These are phyloP conservation scores for Rhegmatorhina hoffmannsi DNA, from an alignment of 2,113 vertebrate genomes.

Conservation along the genomic window DNA sequence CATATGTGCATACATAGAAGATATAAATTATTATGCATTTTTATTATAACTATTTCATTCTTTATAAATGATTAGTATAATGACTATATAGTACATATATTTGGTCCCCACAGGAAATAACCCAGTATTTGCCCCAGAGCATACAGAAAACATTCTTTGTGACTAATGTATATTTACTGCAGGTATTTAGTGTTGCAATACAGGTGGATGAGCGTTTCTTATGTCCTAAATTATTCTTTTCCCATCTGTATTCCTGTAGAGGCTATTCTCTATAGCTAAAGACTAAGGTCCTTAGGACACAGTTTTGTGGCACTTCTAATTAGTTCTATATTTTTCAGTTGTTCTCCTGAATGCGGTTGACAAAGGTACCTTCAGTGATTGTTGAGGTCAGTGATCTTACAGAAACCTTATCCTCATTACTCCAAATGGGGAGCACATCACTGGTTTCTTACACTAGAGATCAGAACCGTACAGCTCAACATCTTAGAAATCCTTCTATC, in stretches of 20 bases:
- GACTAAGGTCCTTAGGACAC: not conserved
- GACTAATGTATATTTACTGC: not conserved
- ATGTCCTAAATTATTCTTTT: not conserved
- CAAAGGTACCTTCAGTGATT: not conserved
- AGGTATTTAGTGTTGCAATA: not conserved
- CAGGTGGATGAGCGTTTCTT: fast-evolving
- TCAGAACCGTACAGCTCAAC: not conserved
- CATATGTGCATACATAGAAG: not conserved
- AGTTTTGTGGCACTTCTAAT: not conserved
- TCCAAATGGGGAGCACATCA: not conserved
- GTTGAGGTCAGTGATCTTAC: not conserved
- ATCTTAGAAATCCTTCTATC: not conserved
- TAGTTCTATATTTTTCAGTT: not conserved
- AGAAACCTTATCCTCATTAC: not conserved
- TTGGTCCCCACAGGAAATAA: not conserved
- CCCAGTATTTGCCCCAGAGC: fast-evolving
- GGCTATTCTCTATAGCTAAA: not conserved
- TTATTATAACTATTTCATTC: not conserved
- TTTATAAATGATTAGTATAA: not conserved
- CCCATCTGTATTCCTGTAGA: not conserved
- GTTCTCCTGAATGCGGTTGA: not conserved
- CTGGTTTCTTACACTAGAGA: not conserved
- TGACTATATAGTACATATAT: not conserved
- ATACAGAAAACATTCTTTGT: not conserved
- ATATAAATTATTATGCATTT: not conserved